Conservation (phyloP, 2,888 invertebrate genomes). For the Nycteola revayana region DNA sequence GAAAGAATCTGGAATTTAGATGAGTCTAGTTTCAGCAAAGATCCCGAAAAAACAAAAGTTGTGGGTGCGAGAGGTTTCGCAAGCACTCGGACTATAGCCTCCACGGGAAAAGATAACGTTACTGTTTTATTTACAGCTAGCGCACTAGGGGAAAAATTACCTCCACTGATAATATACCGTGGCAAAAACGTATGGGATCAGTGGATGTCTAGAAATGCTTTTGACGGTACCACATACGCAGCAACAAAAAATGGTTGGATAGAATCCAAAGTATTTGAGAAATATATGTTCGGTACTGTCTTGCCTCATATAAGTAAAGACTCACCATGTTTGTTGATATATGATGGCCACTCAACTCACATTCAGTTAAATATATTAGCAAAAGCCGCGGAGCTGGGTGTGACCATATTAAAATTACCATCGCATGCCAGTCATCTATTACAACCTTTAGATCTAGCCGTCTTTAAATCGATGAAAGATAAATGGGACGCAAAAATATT, state of each 20-base stretch:
- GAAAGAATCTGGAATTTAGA: constrained; percentile 21
- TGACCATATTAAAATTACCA: too few species aligned
- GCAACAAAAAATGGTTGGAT: constrained; percentile 12
- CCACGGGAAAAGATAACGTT: constrained; percentile 36
- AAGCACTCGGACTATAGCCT: constrained; percentile 25
- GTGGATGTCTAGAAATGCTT: constrained; percentile 8
- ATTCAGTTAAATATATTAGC: constrained; percentile 5
- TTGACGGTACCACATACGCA: constrained; percentile 8
- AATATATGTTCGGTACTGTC: constrained; percentile 2
- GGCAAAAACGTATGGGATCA: constrained; percentile 7
- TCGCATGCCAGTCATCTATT: too few species aligned
- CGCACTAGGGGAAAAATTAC: constrained; percentile 4
- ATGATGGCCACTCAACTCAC: constrained; percentile 6
- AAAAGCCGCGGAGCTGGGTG: constrained; percentile 1
- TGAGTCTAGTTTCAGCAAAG: constrained; percentile 12
- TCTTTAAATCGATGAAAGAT: too few species aligned
- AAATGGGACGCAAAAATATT: too few species aligned
- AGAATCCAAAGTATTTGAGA: constrained; percentile 4
- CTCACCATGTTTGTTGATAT: background rate
- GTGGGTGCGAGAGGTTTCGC: constrained; percentile 13
- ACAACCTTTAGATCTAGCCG: too few species aligned
- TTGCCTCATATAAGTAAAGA: constrained; percentile 1
- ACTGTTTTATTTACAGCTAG: constrained; percentile 12
- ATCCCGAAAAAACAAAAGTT: constrained; percentile 11
- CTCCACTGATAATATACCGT: constrained; percentile 8